Conservation (phyloP, 1,140 invertebrate genomes). For the Brachionus calyciflorus region DNA sequence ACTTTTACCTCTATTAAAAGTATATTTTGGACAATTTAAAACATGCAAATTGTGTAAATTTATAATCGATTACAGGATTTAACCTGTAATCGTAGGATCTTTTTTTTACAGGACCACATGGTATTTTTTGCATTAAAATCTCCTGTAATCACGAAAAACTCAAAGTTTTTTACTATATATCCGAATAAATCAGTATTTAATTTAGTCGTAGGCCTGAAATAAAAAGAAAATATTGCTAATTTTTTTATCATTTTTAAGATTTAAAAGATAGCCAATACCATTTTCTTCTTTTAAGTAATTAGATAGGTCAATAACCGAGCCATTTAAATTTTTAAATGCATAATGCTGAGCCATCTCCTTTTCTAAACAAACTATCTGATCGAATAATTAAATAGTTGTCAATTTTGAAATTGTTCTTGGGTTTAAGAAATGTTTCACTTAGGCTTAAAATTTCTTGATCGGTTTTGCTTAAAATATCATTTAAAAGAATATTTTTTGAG, state of each 20-base stretch:
- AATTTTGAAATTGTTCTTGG: conserved; percentile 2
- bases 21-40: too few species aligned
- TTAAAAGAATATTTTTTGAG: not conserved
- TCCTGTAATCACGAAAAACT: not conserved
- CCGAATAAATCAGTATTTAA: not conserved
- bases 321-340: conserved; percentile 1
- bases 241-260: conserved; percentile 4
- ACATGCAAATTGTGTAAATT: too few species aligned
- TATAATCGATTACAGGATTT: too few species aligned
- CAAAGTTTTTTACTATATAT: not conserved
- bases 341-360: not conserved
- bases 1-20: too few species aligned
- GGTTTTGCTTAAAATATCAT: not conserved
- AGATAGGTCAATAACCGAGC: not conserved
- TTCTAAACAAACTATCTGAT: not conserved
- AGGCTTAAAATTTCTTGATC: not conserved
- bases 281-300: not conserved
- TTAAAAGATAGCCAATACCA: not conserved
- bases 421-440: not conserved
- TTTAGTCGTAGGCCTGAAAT: not conserved
- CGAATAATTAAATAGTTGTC: conserved; percentile 19
- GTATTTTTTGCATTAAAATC: conserved; percentile 7
- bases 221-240: conserved; percentile 1
- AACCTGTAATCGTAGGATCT: too few species aligned
- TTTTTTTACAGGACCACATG: not conserved